Conservation (phyloP, 2,888 invertebrate genomes). For the Adelognathus sp. region DNA sequence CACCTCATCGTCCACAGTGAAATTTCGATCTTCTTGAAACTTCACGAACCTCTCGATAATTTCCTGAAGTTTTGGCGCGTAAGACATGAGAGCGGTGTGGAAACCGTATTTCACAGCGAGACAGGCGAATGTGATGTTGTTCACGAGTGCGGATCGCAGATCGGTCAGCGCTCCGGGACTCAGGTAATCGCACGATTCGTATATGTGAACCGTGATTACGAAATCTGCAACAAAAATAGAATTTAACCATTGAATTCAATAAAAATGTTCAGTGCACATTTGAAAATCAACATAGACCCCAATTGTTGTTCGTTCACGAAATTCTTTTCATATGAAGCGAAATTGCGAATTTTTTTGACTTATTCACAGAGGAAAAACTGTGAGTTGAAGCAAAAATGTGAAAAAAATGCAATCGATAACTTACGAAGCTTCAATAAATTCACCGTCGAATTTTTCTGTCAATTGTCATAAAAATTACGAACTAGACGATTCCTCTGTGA, state of each 20-base stretch:
- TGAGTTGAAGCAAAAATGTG: no score
- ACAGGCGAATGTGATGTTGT: constrained; percentile 97
- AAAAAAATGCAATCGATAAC: no score
- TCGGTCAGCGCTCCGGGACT: constrained; percentile 96
- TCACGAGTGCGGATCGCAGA: constrained; percentile 96
- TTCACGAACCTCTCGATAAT: constrained; percentile 85
- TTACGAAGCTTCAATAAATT: no score
- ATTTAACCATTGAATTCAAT: neutral
- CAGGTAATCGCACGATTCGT: constrained; percentile 86
- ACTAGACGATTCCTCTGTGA: no score
- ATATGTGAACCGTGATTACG: constrained; percentile 93
- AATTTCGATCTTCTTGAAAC: constrained; percentile 84
- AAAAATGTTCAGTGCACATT: no score
- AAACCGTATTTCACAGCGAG: constrained; percentile 92
- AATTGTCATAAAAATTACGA: no score
- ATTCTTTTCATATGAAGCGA: neutral
- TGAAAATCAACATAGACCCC: no score
- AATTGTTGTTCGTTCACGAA: no score
- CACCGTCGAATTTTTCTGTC: no score
- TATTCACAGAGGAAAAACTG: no score
- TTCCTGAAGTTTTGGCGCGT: constrained; percentile 82
- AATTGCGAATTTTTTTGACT: neutral
- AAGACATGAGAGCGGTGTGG: constrained; percentile 87
- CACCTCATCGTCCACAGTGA: constrained; percentile 87
- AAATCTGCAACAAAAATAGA: constrained; percentile 85